phyloP scores from a whole-genome alignment of 2,113 vertebrate genomes.

The Mastomys natalensis region DNA sequence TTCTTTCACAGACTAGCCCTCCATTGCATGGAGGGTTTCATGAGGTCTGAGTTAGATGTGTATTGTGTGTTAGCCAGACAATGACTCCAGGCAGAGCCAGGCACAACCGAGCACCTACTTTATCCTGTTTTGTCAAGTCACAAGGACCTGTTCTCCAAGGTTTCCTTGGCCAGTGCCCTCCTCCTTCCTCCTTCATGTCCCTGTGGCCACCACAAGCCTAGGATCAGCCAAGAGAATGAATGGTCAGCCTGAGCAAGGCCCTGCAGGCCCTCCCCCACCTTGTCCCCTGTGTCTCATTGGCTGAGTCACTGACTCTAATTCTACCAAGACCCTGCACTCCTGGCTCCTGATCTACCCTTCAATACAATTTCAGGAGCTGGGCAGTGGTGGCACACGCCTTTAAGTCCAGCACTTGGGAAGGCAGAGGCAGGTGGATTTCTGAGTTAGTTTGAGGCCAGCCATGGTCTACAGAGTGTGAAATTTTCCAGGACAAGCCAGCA shows the following conservation, averaged over 20 bases:
- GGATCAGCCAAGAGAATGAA: not conserved
- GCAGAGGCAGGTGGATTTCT: too few relatives aligned
- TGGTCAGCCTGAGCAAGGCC: not conserved
- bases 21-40: not conserved
- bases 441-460: too few relatives aligned
- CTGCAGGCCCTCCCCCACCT: not conserved
- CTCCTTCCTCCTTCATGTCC: not conserved
- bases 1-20: not conserved
- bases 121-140: not conserved
- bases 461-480: too few relatives aligned
- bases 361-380: not conserved
- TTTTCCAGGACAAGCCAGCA: too few relatives aligned
- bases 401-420: too few relatives aligned
- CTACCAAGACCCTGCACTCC: too few relatives aligned
- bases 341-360: not conserved
- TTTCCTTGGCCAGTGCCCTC: not conserved
- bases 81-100: not conserved
- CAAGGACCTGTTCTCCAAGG: not conserved
- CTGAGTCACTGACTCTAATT: not conserved
- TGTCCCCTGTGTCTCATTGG: not conserved
- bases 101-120: not conserved
- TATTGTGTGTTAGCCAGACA: too few relatives aligned
- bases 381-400: too few relatives aligned
- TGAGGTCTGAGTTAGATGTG: not conserved
- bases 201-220: accelerated